Conservation (phyloP, 2,888 invertebrate species). For the Polydrusus cervinus region DNA sequence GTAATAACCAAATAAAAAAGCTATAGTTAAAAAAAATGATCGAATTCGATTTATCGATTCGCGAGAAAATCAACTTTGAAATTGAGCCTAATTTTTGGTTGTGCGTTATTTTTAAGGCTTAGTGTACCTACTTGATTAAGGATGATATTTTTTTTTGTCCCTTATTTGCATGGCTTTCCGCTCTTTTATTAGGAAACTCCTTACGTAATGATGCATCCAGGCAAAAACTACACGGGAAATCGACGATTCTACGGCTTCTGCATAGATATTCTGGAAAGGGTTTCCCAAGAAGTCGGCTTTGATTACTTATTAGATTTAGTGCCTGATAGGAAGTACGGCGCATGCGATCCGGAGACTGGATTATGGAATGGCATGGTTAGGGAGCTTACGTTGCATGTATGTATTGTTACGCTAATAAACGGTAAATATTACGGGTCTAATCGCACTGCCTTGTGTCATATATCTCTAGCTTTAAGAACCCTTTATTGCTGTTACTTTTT, state of each 20-base stretch:
- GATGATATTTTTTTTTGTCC: too few relatives aligned
- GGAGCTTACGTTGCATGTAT: slow-evolving; percentile 82
- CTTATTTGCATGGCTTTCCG: slow-evolving; percentile 44
- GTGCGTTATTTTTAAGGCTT: too few relatives aligned
- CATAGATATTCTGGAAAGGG: slow-evolving; percentile 81
- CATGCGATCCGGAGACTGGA: slow-evolving; percentile 76
- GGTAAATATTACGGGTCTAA: too few relatives aligned
- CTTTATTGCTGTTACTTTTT: too few relatives aligned
- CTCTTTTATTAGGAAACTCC: slow-evolving; percentile 76
- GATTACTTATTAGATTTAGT: slow-evolving; percentile 82
- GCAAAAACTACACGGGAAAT: slow-evolving; percentile 82
- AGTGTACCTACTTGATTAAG: too few relatives aligned
- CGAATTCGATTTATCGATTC: too few relatives aligned
- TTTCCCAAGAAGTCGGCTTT: slow-evolving; percentile 81
- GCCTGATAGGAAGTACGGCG: slow-evolving; percentile 81
- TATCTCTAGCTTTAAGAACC: too few relatives aligned
- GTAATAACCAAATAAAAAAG: too few relatives aligned
- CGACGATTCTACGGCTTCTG: slow-evolving; percentile 86
- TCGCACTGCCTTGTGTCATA: too few relatives aligned
- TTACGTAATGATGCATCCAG: slow-evolving; percentile 83
- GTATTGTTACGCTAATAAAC: slow-evolving; percentile 56
- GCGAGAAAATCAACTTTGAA: too few relatives aligned
- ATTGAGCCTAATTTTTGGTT: too few relatives aligned
- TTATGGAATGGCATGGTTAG: slow-evolving; percentile 82
- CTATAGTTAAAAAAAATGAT: too few relatives aligned